Conservation (phyloP, 1,140 invertebrate species). For the Macrosteles quadrilineatus region DNA sequence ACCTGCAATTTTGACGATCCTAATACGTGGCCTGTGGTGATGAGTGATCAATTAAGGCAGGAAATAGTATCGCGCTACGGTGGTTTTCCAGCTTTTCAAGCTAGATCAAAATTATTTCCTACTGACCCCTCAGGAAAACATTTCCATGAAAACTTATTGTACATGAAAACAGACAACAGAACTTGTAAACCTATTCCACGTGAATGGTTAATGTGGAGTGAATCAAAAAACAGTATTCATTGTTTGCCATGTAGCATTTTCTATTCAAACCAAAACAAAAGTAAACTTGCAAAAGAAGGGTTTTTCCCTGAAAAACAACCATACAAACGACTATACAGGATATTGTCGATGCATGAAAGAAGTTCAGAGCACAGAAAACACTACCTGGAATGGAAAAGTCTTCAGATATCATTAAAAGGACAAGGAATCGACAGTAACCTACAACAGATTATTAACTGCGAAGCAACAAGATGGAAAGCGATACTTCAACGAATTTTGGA, state of each 20-base stretch:
- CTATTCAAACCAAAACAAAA: constrained; percentile 20
- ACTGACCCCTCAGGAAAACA: constrained; percentile 7
- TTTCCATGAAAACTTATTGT: constrained; percentile 27
- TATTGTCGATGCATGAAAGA: constrained; percentile 14
- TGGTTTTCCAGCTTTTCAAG: background rate
- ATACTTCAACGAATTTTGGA: constrained; percentile 22
- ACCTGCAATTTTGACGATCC: background rate
- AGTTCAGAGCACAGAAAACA: no score
- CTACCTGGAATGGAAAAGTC: no score
- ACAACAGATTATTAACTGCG: no score
- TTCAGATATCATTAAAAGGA: no score
- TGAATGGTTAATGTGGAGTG: constrained; percentile 31
- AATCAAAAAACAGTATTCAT: constrained; percentile 25
- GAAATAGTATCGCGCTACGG: constrained; percentile 18
- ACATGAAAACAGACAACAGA: constrained; percentile 32
- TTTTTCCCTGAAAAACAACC: constrained; percentile 11
- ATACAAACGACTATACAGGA: constrained; percentile 27
- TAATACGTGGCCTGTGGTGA: no score
- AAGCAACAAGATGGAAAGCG: constrained; percentile 25
- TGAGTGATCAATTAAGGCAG: constrained; percentile 1
- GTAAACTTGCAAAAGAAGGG: constrained; percentile 23
- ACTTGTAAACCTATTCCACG: constrained; percentile 20
- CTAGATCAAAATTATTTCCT: constrained; percentile 16
- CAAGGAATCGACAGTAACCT: no score
- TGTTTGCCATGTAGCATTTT: constrained; percentile 29